A percentile compares a stretch with the other conserved stretches of the same genome.
These are phyloP conservation scores for Druceiella hillmani DNA, from an alignment of 2,888 invertebrate genomes.

Conservation along the genomic window DNA sequence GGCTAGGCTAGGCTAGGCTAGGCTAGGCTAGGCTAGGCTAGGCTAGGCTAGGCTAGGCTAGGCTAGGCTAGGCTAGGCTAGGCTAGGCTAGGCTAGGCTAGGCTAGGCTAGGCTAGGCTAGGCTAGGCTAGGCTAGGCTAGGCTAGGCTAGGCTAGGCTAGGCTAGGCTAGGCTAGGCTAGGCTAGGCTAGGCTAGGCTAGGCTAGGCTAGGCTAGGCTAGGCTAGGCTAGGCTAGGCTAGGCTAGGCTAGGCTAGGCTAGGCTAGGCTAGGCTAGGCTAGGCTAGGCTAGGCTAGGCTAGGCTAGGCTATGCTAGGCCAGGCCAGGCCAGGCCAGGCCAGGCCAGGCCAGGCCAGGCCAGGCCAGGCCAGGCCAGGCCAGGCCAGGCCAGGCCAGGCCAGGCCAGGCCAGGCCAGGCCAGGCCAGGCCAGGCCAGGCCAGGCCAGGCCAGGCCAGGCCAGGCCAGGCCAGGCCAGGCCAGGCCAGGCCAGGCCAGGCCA, in stretches of 20 bases:
- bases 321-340: slow-evolving; percentile 14
- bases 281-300: slow-evolving; percentile 17
- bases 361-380: slow-evolving; percentile 13
- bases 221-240: slow-evolving; percentile 11
- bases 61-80: no score
- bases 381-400: slow-evolving; percentile 12
- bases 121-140: no score
- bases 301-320: slow-evolving; percentile 10
- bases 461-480: no score
- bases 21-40: no score
- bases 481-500: no score
- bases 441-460: no score
- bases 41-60: no score
- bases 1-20: no score
- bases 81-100: no score
- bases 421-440: slow-evolving; percentile 12
- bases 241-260: slow-evolving; percentile 12
- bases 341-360: slow-evolving; percentile 12
- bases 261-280: slow-evolving; percentile 13
- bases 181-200: slow-evolving; percentile 16
- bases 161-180: slow-evolving; percentile 15
- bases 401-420: slow-evolving; percentile 11
- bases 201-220: slow-evolving; percentile 15
- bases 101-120: no score
- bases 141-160: slow-evolving; percentile 3